phyloP scores from a whole-genome alignment of 2,797 vertebrate species.

The Oryzias sinensis region DNA sequence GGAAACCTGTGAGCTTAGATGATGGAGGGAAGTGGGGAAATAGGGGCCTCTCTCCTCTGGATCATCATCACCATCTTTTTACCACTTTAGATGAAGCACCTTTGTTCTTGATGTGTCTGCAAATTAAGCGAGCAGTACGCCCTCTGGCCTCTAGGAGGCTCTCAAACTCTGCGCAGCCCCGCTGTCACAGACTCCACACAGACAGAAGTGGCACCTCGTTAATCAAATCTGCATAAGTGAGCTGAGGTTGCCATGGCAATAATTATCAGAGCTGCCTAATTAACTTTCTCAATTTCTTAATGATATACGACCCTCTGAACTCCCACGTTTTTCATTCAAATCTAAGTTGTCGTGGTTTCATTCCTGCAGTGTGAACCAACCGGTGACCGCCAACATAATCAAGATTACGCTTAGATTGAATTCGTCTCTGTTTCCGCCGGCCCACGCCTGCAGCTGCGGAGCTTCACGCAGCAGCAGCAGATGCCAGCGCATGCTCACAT shows the following conservation, averaged over 20 bases:
- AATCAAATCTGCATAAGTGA: constrained; percentile 83
- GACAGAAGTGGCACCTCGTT: constrained; percentile 79
- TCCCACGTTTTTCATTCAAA: constrained; percentile 70
- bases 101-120: neutral
- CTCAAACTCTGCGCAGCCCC: constrained; percentile 56
- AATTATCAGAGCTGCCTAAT: constrained; percentile 84
- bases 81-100: no score
- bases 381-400: constrained; percentile 66
- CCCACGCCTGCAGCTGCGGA: constrained; percentile 14
- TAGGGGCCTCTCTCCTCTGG: no score
- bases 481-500: constrained; percentile 23
- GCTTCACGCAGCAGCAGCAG: constrained; percentile 12
- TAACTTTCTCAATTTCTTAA: constrained; percentile 85
- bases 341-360: constrained; percentile 69
- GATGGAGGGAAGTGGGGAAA: no score
- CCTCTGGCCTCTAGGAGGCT: constrained; percentile 72
- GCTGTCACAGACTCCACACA: constrained; percentile 49
- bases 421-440: constrained; percentile 49
- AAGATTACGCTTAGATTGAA: constrained; percentile 70
- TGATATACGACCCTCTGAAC: constrained; percentile 84
- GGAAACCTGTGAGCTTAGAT: no score
- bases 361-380: constrained; percentile 68
- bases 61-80: no score
- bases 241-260: constrained; percentile 84
- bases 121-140: constrained; percentile 30